Base-by-base conservation (phyloP, 2,797 vertebrate species). In the Galago senegalensis region DNA sequence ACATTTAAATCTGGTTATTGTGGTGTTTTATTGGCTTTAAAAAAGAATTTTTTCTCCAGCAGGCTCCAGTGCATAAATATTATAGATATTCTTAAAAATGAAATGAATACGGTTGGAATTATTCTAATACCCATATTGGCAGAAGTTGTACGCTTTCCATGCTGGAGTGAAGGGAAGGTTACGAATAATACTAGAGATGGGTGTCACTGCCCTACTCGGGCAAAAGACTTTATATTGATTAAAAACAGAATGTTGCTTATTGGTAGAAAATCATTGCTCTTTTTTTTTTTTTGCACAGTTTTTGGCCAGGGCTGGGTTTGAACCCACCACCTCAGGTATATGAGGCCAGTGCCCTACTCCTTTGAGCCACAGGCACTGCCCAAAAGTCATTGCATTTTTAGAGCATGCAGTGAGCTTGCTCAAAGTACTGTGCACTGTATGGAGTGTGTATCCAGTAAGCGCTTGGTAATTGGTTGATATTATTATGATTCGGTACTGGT, bases 1-100 rank as follows among this genome's bases (percentile, higher is more conserved):
- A 72, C n/a, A 69, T 87, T 93, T 91, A 93, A 92, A 91, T 92
- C 69, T 40, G 40, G 58, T 92, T 90, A n/a, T 90, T 93, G 85
- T 90, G 72, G 67, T 92, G 69, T 92, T 96, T 95, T 92, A 79
- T 83, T 94, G 77, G 69, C 84, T 82, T 97, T 89, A 75, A 93
- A 93, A 93, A 87, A 77, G 3, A 63, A 34, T 37, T 63, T 92
- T 93, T 96, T 75, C 83, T 93, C 56, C 46, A 92, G 14, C 29
- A 94, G 79, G 31, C 63, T 82, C 61, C 67, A 82, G 27, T 72
- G 31, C 12, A 29, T 82, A 92, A 91, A 88, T 95, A 97, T 77
- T 72, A 80, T 31, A 20, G n/a, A 65, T 95, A 46, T 93, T 95
- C 49, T 89, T 91, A 27, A 93, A 95, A 94, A 79, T 89, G 67